These are phyloP conservation scores for Poecilia velifera DNA, from an alignment of 2,797 vertebrate genomes.

Conservation along the genomic window DNA sequence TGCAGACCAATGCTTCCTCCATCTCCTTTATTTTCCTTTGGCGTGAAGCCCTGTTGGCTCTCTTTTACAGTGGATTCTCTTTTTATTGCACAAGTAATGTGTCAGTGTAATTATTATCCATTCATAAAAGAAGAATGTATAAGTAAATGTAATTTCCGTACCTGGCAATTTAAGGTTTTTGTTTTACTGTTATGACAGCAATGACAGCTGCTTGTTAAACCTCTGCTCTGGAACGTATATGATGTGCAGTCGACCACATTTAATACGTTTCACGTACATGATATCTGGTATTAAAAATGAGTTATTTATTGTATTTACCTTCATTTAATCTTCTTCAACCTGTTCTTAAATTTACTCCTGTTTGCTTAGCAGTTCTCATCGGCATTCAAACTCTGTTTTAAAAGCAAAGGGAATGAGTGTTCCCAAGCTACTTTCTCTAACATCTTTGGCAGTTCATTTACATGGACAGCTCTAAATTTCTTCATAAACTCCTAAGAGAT, in stretches of 20 bases:
- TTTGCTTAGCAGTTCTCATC: constrained; percentile 20
- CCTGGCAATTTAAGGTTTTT: constrained; percentile 22
- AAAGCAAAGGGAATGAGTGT: constrained; percentile 36
- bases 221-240: not conserved
- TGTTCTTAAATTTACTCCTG: constrained; percentile 12
- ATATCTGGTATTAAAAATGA: not conserved
- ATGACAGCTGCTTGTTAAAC: not conserved
- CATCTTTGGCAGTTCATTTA: constrained; percentile 15
- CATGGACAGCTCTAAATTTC: constrained; percentile 1
- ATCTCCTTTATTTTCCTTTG: constrained; percentile 2
- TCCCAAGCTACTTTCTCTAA: constrained; percentile 33
- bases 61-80: constrained; percentile 3
- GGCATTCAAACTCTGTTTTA: constrained; percentile 44
- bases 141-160: constrained; percentile 18
- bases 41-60: constrained; percentile 24
- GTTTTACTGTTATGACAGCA: not conserved
- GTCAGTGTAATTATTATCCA: constrained; percentile 16
- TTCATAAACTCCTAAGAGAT: constrained; percentile 17
- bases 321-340: constrained; percentile 25
- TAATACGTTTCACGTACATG: not conserved
- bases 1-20: constrained; percentile 35
- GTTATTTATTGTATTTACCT: constrained; percentile 27
- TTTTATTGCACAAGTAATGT: constrained; percentile 12
- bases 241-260: not conserved
- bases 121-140: constrained; percentile 1